Evolutionary conservation across 2,888 invertebrate species (phyloP).

Genomic region (Epinotia nisella): DNA sequence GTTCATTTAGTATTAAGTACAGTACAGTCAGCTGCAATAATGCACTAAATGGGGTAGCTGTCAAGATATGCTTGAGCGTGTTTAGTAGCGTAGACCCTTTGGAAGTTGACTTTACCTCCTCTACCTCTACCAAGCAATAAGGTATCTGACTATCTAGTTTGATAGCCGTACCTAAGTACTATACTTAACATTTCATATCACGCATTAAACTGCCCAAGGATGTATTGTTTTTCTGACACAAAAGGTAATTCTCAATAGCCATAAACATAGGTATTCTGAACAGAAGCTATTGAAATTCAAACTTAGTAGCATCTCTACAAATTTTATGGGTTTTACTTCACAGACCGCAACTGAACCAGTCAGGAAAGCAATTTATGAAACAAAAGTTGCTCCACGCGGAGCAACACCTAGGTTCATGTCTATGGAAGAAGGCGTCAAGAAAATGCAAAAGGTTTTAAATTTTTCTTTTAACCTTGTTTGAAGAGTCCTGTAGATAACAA

Average conservation of each 20-base stretch:
- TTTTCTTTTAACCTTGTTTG: not conserved
- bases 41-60: no score
- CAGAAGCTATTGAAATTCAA: not conserved
- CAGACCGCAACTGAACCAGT: conserved; percentile 87
- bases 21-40: no score
- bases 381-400: conserved; percentile 87
- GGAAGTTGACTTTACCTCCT: not conserved
- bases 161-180: not conserved
- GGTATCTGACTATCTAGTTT: not conserved
- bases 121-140: not conserved
- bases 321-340: conserved; percentile 45
- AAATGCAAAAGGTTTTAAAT: conserved; percentile 78
- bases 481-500: not conserved
- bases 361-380: conserved; percentile 86
- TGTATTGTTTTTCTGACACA: conserved; percentile 8
- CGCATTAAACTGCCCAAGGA: conserved; percentile 1
- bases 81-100: not conserved
- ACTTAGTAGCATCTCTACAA: not conserved
- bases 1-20: not conserved
- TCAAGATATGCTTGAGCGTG: no score
- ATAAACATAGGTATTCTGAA: not conserved
- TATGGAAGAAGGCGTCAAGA: conserved; percentile 86
- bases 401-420: conserved; percentile 83
- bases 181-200: conserved; percentile 2
- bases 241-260: not conserved